These are phyloP conservation scores for Lochmaea crataegi DNA, from an alignment of 2,888 invertebrate genomes.

Conservation along the genomic window DNA sequence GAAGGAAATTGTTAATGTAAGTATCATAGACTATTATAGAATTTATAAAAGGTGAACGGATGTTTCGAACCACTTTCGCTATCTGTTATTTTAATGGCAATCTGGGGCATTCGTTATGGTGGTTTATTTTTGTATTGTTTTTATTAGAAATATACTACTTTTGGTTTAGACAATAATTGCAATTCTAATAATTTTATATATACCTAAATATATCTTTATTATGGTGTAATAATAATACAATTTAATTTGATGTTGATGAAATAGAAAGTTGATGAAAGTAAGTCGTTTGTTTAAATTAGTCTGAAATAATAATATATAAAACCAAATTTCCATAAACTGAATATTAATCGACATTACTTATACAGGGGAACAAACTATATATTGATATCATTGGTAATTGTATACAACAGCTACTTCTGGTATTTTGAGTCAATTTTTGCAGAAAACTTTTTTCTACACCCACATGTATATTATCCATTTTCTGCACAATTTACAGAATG, in stretches of 20 bases:
- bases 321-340: too few relatives aligned
- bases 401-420: too few relatives aligned
- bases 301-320: too few relatives aligned
- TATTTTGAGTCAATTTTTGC: too few relatives aligned
- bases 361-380: too few relatives aligned
- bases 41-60: conserved; percentile 14
- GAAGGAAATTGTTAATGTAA: conserved; percentile 14
- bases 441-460: too few relatives aligned
- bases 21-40: not conserved
- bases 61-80: conserved; percentile 23
- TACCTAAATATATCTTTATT: not conserved
- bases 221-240: not conserved
- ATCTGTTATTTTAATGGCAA: conserved; percentile 15
- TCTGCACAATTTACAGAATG: too few relatives aligned
- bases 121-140: conserved; percentile 18
- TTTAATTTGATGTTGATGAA: not conserved
- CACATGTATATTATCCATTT: too few relatives aligned
- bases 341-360: too few relatives aligned
- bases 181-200: not conserved
- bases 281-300: too few relatives aligned
- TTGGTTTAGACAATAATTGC: not conserved
- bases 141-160: not conserved
- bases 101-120: conserved; percentile 27
- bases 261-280: conserved; percentile 7
- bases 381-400: too few relatives aligned